Percentiles rank a stretch among this genome's conserved stretches.
Conservation (phyloP, 2,797 vertebrate genomes). For the Molossus alvarezi region DNA sequence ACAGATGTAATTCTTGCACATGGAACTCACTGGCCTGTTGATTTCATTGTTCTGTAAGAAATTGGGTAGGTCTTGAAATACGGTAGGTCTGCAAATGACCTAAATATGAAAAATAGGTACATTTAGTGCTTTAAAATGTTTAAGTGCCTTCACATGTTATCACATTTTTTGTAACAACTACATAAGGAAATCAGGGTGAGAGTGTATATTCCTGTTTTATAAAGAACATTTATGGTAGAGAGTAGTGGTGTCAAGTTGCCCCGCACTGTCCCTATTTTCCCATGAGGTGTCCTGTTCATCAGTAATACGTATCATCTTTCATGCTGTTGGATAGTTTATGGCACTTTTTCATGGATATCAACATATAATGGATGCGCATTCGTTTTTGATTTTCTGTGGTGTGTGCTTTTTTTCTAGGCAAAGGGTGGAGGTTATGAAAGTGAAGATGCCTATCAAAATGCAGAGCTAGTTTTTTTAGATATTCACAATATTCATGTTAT, state of each 20-base stretch:
- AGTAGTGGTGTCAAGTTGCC: not conserved
- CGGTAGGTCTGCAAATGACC: too few relatives aligned
- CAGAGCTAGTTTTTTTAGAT: slow-evolving; percentile 97
- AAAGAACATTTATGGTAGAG: not conserved
- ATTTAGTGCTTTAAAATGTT: slow-evolving; percentile 24
- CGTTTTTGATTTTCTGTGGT: slow-evolving; percentile 59
- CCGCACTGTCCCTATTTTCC: not conserved
- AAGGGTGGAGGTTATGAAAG: slow-evolving; percentile 99
- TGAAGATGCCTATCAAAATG: slow-evolving; percentile 99
- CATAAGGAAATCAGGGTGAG: not conserved
- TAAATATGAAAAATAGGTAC: not conserved
- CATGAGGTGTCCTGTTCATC: not conserved
- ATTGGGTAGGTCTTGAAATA: not conserved
- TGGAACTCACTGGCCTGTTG: not conserved
- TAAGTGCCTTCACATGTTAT: not conserved
- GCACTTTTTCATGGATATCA: not conserved
- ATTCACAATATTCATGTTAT: slow-evolving; percentile 99
- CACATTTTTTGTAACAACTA: not conserved
- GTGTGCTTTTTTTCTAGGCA: slow-evolving; percentile 90
- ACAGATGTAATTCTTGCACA: not conserved
- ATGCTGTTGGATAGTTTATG: not conserved
- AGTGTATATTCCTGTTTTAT: not conserved
- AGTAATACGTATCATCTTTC: not conserved
- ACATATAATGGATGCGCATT: not conserved
- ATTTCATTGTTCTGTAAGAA: not conserved